Base-by-base conservation (phyloP, 1,140 invertebrate genomes). In the Brachionus koreanus region DNA sequence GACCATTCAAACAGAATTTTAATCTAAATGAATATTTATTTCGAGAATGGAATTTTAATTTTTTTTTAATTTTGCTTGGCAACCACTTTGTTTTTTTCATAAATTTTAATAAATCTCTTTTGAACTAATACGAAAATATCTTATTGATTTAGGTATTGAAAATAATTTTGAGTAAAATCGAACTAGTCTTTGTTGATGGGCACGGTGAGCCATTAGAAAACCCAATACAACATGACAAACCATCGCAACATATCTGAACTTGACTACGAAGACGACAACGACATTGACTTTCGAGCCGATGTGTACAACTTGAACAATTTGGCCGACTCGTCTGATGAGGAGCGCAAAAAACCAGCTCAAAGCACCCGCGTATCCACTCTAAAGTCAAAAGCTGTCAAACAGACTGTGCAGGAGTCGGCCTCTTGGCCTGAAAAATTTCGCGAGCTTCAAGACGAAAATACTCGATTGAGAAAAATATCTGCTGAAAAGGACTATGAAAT, bases 401-500 rank as follows among this genome's bases (percentile, higher is more conserved):
- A n/a, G n/a, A 1, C 65, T 19, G 35, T 69, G 7, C 13, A 39
- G n/a, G 65, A 69, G 5, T 69, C 65, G 13, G 6, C 37, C 10
- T 37, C 65, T 1, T 69, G 65, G 65, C 16, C 65, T 12, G 37
- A 42, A 39, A 37, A 39, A 19, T 69, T 69, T n/a, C 65, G 65
- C 65, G 86, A 88, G 84, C 82, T 88, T 13, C 87, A 87, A 84
- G 88, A 88, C 86, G 88, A 89, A 83, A 89, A 87, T 86, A 87
- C 87, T 7, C 83, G 88, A 46, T 83, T 88, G 10, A 87, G 86
- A 83, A 87, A 87, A 76, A 83, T 88, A 35, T 83, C 88, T 5
- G 87, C 85, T 84, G 87, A 89, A 83, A 86, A 85, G 84, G 87
- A 89, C 81, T 88, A 87, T 85, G 88, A 89, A 85, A 85, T 89